Base-by-base conservation (phyloP, 2,797 vertebrate species). In the Percopsis omiscomaycus region DNA sequence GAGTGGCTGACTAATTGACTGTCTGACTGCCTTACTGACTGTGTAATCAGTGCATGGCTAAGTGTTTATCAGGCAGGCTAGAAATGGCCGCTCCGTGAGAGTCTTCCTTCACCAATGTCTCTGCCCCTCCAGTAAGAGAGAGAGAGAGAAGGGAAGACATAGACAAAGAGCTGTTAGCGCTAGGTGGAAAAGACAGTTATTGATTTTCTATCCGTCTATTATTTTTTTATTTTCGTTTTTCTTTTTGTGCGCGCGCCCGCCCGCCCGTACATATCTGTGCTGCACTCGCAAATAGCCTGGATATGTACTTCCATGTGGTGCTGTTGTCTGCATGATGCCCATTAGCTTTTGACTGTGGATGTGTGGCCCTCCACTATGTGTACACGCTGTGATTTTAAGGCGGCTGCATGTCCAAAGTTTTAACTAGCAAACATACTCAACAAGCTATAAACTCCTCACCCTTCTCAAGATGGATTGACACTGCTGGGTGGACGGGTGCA, bases 131-230 rank as follows among this genome's bases (percentile, higher is more conserved):
- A 59, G 62, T 75, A 77, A 77, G 71, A 68, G 46, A 51, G 2
- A 63, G 73, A 71, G 77, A 80, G 66, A 48, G 53, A 16, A 15
- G 76, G 56, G 22, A 16, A 27, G 42, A 59, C 9, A 29, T 28
- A 58, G 32, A 61, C 13, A 49, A 45, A 81, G 80, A 63, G 85
- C 77, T 83, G 84, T 87, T 88, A 83, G 86, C 79, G 50, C 78
- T 67, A 78, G 83, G 76, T 78, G 72, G 66, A 71, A 74, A 76
- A 80, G 84, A 85, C 86, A 82, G 73, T 66, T 85, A 90, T 90
- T 84, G 89, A 90, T 89, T 89, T 86, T 84, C 77, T 77, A 66
- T 80, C 84, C 71, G 74, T 82, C 82, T 86, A 84, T 90, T 88
- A 86, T 90, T 89, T 89, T 87, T 87, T 81, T 74, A 86, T 90